Base-by-base conservation (phyloP, 2,113 vertebrate genomes). In the Glaucidium brasilianum region DNA sequence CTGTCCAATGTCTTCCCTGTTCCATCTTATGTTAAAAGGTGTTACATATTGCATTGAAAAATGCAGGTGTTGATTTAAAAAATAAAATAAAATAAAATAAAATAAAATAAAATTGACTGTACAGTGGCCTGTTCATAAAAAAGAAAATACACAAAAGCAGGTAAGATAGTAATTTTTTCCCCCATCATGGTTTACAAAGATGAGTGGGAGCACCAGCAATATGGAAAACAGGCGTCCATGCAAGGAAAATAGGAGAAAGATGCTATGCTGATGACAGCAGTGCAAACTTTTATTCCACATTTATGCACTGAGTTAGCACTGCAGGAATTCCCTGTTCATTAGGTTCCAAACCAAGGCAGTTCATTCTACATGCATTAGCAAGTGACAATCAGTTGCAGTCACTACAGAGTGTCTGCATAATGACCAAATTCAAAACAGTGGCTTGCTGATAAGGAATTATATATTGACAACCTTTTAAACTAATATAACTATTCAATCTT, bases 111-210 rank as follows among this genome's bases (percentile, higher is more conserved):
- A n/a, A n/a, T n/a, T n/a, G n/a, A 5, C 16, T 47, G 6, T 2
- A 29, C 21, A n/a, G 8, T 18, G 34, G 13, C 4, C 9, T 60
- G 20, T 50, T 69, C 21, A 8, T 67, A 35, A 39, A 60, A 71
- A 39, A 49, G 4, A 12, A 63, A 47, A 30, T 29, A 26, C 2
- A 5, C 10, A 62, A 66, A 59, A 19, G 7, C n/a, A 71, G 14
- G 35, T 56, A 56, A 66, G 10, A 35, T 34, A 30, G 5, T 64
- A 0, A 0, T 30, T 84, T 79, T 32, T 15, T 4, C 5, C 11
- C 26, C 4, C 3, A 11, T 19, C 12, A 29, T 4, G 4, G 35
- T 30, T 41, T 39, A 77, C 30, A 47, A 66, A 56, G 6, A 11
- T 23, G 23, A 20, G 1, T 17, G 8, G 12, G 23, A 55, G 12